Evolutionary conservation across 2,888 invertebrate species (phyloP).

Genomic region (Acronicta psi): DNA sequence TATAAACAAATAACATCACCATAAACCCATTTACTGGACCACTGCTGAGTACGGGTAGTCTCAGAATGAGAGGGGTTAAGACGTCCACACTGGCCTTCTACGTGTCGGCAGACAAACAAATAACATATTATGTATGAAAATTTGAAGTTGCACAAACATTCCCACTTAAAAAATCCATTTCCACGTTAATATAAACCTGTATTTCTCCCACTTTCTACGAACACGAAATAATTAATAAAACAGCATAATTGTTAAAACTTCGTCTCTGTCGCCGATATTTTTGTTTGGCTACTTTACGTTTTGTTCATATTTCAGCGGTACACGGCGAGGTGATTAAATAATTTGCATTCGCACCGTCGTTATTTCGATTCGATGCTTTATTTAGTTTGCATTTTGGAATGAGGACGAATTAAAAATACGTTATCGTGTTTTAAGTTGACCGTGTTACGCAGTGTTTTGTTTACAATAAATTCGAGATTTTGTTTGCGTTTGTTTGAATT

Average conservation of each 20-base stretch:
- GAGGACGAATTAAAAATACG: slow-evolving; percentile 44
- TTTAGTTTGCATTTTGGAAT: slow-evolving; percentile 51
- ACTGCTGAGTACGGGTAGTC: no score
- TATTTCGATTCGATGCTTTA: slow-evolving; percentile 55
- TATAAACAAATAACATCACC: no score
- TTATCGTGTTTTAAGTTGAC: slow-evolving; percentile 35
- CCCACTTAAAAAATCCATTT: background rate
- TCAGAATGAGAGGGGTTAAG: no score
- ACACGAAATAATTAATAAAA: slow-evolving; percentile 59
- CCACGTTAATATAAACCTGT: slow-evolving; percentile 2
- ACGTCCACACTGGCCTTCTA: no score
- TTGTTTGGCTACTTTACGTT: slow-evolving; percentile 61
- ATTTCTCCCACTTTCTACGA: slow-evolving; percentile 13
- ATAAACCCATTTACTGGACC: no score
- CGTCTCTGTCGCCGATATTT: slow-evolving; percentile 47
- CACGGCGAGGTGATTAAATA: slow-evolving; percentile 66
- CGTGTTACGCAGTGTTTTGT: slow-evolving; percentile 23
- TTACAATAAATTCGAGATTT: slow-evolving; percentile 6
- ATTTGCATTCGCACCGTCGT: slow-evolving; percentile 63
- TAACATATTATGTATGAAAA: no score
- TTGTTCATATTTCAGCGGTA: slow-evolving; percentile 55
- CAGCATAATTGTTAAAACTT: slow-evolving; percentile 57
- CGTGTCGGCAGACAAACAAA: no score
- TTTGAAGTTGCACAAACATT: background rate
- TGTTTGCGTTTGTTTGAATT: no score